phyloP scores from a whole-genome alignment of 1,140 invertebrate genomes.

The Orius laevigatus region DNA sequence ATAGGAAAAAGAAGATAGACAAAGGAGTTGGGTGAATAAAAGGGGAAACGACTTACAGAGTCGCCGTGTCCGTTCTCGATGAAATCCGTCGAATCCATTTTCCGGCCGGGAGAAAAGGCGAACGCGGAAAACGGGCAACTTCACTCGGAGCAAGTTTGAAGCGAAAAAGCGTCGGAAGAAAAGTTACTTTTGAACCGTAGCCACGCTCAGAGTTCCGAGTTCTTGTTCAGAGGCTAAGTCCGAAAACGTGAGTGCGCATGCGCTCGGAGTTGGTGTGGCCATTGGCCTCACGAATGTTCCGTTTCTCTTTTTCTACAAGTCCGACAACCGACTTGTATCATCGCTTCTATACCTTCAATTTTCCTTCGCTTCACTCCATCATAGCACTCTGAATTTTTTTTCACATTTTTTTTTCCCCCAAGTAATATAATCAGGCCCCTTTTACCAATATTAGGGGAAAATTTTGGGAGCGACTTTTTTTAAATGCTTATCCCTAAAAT shows the following conservation, averaged over 20 bases:
- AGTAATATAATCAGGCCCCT: too few relatives aligned
- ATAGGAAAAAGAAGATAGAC: background rate
- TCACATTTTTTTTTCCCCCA: too few relatives aligned
- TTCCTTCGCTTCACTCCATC: too few relatives aligned
- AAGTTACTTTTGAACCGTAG: conserved; percentile 7
- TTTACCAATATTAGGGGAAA: too few relatives aligned
- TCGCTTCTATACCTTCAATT: too few relatives aligned
- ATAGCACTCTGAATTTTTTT: too few relatives aligned
- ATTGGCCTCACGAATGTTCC: background rate
- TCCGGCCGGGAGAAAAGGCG: background rate
- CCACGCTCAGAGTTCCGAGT: background rate
- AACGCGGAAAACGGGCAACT: background rate
- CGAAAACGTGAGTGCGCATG: conserved; percentile 1
- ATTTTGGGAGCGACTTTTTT: too few relatives aligned
- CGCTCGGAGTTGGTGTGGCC: conserved; percentile 1
- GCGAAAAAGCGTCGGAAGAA: background rate
- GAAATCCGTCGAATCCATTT: background rate
- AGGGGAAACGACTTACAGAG: conserved; percentile 1
- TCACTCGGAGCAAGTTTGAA: background rate
- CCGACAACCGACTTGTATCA: too few relatives aligned
- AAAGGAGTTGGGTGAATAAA: background rate
- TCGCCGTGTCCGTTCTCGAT: background rate
- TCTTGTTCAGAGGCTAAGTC: conserved; percentile 12
- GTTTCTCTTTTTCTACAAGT: too few relatives aligned
- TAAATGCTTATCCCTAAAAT: too few relatives aligned